Conservation (phyloP, 2,113 vertebrate species). For the Ophthalmolycus amberensis region DNA sequence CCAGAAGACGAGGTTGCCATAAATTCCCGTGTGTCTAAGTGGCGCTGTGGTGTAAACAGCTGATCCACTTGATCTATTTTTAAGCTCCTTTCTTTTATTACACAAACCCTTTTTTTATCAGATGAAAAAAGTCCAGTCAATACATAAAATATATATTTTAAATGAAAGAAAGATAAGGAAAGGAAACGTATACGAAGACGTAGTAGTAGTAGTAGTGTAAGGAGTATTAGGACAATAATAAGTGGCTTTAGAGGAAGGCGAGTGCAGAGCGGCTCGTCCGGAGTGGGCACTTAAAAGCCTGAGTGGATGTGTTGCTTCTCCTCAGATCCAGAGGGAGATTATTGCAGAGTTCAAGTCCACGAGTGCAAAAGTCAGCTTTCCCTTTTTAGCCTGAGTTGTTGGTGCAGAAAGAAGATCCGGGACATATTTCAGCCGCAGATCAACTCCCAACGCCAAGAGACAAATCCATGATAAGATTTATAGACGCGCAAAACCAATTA, state of each 20-base stretch:
- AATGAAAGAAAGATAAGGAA: neutral
- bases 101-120: neutral
- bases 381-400: neutral
- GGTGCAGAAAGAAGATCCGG: slow-evolving; percentile 14
- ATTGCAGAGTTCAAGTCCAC: slow-evolving; percentile 56
- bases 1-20: neutral
- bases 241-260: slow-evolving; percentile 44
- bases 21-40: slow-evolving; percentile 2
- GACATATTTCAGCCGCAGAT: slow-evolving; percentile 18
- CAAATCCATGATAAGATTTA: slow-evolving; percentile 6
- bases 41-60: neutral
- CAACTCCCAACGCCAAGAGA: neutral
- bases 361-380: slow-evolving; percentile 19
- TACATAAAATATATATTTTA: neutral
- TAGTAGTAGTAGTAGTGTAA: neutral
- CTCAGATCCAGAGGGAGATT: slow-evolving; percentile 57
- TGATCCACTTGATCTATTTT: neutral
- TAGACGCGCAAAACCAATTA: neutral
- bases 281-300: slow-evolving; percentile 51
- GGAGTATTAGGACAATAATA: slow-evolving; percentile 15
- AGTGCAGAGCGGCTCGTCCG: slow-evolving; percentile 16
- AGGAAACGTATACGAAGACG: neutral
- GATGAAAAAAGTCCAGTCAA: no score
- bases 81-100: neutral
- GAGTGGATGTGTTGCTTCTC: slow-evolving; percentile 43